Conservation (phyloP, 2,113 vertebrate genomes). For the Centropus unirufus region DNA sequence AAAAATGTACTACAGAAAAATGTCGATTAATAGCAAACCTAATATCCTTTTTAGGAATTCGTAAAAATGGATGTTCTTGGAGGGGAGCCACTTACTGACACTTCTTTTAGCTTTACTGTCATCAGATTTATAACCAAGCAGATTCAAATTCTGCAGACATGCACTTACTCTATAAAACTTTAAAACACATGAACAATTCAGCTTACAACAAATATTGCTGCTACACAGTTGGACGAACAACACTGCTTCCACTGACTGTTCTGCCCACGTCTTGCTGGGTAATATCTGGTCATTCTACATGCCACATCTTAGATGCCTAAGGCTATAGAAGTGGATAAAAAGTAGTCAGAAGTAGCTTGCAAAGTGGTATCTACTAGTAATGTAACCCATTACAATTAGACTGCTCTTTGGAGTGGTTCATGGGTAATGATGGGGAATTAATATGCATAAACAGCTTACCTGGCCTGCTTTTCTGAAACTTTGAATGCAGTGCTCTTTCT, state of each 20-base stretch:
- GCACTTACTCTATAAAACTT: slow-evolving; percentile 33
- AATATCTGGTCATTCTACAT: not conserved
- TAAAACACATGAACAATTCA: slow-evolving; percentile 44
- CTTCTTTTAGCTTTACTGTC: slow-evolving; percentile 18
- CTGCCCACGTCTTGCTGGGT: not conserved
- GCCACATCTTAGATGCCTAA: not conserved
- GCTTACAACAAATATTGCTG: not conserved
- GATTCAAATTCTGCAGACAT: slow-evolving; percentile 45
- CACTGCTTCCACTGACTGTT: not conserved
- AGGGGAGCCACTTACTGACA: slow-evolving; percentile 6
- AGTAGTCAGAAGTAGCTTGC: not conserved
- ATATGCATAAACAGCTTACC: not conserved
- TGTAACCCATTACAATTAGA: slow-evolving; percentile 16
- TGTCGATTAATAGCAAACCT: not conserved
- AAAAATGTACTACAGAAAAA: not conserved
- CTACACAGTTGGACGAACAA: not conserved
- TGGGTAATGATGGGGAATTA: slow-evolving; percentile 25
- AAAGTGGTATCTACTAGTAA: not conserved
- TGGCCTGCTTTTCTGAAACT: not conserved
- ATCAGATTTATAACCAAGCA: slow-evolving; percentile 52
- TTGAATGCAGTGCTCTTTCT: not conserved
- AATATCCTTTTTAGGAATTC: slow-evolving; percentile 18
- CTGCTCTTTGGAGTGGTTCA: slow-evolving; percentile 10
- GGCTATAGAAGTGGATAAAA: not conserved
- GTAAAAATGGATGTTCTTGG: not conserved